Conservation (phyloP, 2,113 vertebrate genomes). For the Copsychus sechellarum region DNA sequence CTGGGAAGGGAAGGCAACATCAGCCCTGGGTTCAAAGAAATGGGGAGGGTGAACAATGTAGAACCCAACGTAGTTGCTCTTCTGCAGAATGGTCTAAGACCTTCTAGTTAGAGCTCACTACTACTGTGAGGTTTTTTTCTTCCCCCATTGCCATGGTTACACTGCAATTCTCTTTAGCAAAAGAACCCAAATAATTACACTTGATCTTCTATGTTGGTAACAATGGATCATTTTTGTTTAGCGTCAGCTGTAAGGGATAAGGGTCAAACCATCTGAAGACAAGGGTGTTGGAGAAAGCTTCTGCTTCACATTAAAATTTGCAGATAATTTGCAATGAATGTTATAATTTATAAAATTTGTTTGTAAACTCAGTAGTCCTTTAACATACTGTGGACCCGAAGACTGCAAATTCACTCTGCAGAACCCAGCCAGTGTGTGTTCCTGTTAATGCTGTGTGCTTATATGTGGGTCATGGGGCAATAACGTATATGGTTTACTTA, state of each 20-base stretch:
- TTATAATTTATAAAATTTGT: not conserved
- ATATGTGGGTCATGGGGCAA: not conserved
- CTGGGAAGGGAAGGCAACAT: not conserved
- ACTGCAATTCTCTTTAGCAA: not conserved
- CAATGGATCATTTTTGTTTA: not conserved
- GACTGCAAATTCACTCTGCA: not conserved
- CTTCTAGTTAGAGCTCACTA: not conserved
- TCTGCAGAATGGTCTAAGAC: not conserved
- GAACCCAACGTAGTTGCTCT: rapidly evolving
- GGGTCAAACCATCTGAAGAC: not conserved
- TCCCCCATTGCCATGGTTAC: not conserved
- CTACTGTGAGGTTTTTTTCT: not conserved
- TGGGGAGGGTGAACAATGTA: not conserved
- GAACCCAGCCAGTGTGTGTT: not conserved
- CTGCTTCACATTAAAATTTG: not conserved
- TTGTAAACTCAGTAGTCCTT: not conserved
- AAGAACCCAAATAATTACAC: not conserved
- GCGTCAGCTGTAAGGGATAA: not conserved
- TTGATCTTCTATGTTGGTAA: not conserved
- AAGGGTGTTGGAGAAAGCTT: not conserved
- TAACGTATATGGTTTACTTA: not conserved
- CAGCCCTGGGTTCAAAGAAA: not conserved
- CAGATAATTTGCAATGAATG: not conserved
- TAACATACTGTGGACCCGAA: not conserved
- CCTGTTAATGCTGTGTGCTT: not conserved